Conservation (phyloP, 1,140 invertebrate genomes). For the Steinernema khuongi region DNA sequence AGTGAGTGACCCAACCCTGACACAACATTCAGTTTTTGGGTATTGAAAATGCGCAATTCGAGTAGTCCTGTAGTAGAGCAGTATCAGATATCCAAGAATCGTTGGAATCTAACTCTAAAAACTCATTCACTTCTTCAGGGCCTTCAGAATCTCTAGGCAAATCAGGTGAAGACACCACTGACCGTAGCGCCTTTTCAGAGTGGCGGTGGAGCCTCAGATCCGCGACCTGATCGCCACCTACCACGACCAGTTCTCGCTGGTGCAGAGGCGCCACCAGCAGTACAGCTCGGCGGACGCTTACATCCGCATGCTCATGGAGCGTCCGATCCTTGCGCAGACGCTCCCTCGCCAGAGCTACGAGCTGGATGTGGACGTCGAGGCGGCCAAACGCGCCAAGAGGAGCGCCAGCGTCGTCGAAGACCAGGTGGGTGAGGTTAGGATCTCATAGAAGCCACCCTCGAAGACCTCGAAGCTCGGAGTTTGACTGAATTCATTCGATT, state of each 20-base stretch:
- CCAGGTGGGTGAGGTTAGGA: slow-evolving; percentile 9
- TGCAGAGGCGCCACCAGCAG: slow-evolving; percentile 31
- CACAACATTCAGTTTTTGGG: too few species aligned
- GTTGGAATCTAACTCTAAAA: too few species aligned
- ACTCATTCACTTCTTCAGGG: too few species aligned
- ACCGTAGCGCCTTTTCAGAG: slow-evolving; percentile 36
- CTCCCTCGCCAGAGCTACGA: slow-evolving; percentile 29
- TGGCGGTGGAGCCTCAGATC: slow-evolving; percentile 35
- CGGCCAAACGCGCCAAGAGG: slow-evolving; percentile 21
- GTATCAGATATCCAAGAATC: too few species aligned
- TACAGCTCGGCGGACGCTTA: slow-evolving; percentile 32
- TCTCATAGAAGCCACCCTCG: slow-evolving; percentile 6
- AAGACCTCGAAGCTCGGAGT: slow-evolving; percentile 16
- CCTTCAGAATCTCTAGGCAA: too few species aligned
- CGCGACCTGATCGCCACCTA: slow-evolving; percentile 36
- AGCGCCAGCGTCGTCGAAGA: slow-evolving; percentile 28
- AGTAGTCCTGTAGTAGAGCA: too few species aligned
- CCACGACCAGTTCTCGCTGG: slow-evolving; percentile 34
- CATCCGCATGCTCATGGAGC: slow-evolving; percentile 11
- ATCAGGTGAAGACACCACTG: slow-evolving; percentile 19
- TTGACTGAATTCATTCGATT: slow-evolving; percentile 23
- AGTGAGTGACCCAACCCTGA: too few species aligned
- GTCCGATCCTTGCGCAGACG: slow-evolving; percentile 22
- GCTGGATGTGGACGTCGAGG: slow-evolving; percentile 22
- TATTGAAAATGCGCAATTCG: too few species aligned